Evolutionary conservation across 2,797 vertebrate species (phyloP).

Genomic region (Steatocranus sp.): DNA sequence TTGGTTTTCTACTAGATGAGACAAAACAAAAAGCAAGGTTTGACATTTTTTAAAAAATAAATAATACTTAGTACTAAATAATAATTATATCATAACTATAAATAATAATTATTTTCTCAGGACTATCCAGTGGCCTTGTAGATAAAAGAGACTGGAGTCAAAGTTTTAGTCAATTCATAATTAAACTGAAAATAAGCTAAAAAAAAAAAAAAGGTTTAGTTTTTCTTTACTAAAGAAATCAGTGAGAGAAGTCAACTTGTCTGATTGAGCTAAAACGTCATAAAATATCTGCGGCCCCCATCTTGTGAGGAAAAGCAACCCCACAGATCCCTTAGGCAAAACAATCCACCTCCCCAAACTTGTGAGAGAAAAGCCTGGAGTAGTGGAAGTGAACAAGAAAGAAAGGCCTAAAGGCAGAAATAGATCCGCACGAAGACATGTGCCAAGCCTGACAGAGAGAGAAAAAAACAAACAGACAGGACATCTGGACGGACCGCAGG

Average conservation of each 20-base stretch:
- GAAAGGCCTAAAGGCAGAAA: not conserved
- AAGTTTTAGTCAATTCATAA: not conserved
- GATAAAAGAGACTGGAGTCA: not conserved
- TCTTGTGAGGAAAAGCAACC: not conserved
- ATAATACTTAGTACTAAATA: not conserved
- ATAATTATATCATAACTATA: not conserved
- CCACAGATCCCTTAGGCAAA: not conserved
- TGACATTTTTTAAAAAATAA: not conserved
- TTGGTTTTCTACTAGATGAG: not conserved
- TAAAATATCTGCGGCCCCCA: not conserved
- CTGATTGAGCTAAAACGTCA: not conserved
- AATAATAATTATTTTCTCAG: not conserved
- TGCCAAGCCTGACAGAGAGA: not conserved
- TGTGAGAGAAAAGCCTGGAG: not conserved
- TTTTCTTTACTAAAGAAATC: not conserved
- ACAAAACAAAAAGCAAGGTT: not conserved
- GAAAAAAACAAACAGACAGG: not conserved
- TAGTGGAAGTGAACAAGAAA: not conserved
- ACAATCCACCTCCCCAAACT: not conserved
- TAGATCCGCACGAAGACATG: not conserved
- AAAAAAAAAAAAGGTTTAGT: not conserved
- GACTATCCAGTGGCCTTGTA: not conserved
- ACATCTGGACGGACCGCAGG: not conserved
- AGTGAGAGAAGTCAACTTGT: not conserved
- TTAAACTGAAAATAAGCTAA: not conserved